These are phyloP conservation scores for Drosophila lini DNA, from an alignment of 1,140 invertebrate species.

Conservation along the genomic window DNA sequence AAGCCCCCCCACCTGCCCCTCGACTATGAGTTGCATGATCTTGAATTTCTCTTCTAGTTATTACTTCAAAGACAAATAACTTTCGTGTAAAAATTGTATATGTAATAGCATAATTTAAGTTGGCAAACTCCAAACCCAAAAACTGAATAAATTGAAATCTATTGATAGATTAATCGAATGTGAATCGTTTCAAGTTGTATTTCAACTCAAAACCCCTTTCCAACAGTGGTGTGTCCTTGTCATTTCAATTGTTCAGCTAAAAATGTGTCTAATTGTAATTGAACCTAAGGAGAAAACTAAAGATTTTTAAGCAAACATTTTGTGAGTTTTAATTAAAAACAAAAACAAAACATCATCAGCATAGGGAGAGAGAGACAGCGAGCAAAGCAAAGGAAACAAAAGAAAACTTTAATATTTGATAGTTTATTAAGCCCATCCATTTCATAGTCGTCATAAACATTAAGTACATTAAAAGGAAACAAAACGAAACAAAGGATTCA, in stretches of 20 bases:
- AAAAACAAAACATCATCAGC: constrained; percentile 60
- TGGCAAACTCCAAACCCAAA: constrained; percentile 47
- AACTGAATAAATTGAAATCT: constrained; percentile 67
- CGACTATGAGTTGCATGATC: constrained; percentile 35
- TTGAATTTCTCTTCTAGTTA: constrained; percentile 64
- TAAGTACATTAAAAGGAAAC: constrained; percentile 65
- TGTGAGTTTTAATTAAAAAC: constrained; percentile 73
- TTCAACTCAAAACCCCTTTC: constrained; percentile 27
- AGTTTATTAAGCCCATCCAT: constrained; percentile 82
- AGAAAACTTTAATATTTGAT: constrained; percentile 76
- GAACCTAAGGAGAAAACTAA: constrained; percentile 65
- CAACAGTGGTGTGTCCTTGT: constrained; percentile 34
- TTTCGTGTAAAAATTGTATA: constrained; percentile 75
- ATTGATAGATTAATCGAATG: constrained; percentile 56
- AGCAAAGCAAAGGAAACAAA: constrained; percentile 43
- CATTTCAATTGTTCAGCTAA: constrained; percentile 76
- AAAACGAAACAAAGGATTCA: constrained; percentile 44
- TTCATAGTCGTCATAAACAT: constrained; percentile 81
- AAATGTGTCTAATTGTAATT: constrained; percentile 82
- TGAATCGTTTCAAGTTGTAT: constrained; percentile 68
- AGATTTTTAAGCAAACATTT: constrained; percentile 79
- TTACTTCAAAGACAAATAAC: constrained; percentile 81
- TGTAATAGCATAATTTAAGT: constrained; percentile 83
- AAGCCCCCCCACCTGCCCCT: neutral
- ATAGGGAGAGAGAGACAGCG: constrained; percentile 36